A percentile compares a stretch with the other conserved stretches of the same genome.
These are phyloP conservation scores for Odontophorus gujanensis DNA, from an alignment of 2,113 vertebrate genomes.

Conservation along the genomic window DNA sequence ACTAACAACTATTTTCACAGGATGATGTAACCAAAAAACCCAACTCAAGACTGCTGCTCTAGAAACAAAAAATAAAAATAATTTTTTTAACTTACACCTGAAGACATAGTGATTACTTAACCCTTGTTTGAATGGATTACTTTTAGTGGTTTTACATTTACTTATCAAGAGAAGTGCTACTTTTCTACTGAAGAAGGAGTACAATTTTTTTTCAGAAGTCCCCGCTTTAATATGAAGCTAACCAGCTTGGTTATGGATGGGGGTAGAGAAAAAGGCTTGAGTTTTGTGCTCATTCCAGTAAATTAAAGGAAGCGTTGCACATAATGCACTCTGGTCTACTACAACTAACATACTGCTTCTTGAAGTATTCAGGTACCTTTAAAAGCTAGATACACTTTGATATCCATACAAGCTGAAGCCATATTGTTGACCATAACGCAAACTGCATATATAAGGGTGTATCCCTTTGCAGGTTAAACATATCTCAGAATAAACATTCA, in stretches of 20 bases:
- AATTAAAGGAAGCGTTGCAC: not conserved
- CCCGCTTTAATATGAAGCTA: not conserved
- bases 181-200: not conserved
- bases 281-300: not conserved
- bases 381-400: not conserved
- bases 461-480: not conserved
- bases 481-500: not conserved
- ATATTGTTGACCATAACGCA: not conserved
- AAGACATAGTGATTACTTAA: not conserved
- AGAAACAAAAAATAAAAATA: not conserved
- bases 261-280: not conserved
- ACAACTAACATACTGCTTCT: accelerated
- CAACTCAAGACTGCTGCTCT: not conserved
- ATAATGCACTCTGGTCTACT: not conserved
- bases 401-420: not conserved
- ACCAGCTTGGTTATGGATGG: accelerated
- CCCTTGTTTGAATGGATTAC: accelerated
- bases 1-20: slow-evolving; percentile 14
- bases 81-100: not conserved
- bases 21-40: not conserved
- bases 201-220: not conserved
- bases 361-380: not conserved
- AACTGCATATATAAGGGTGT: not conserved
- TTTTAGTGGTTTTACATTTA: not conserved
- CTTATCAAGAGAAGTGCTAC: not conserved